Evolutionary conservation across 2,888 invertebrate species (phyloP), one percentile per base, ranked within the genome.

Genomic region (Anorthoa munda): DNA sequence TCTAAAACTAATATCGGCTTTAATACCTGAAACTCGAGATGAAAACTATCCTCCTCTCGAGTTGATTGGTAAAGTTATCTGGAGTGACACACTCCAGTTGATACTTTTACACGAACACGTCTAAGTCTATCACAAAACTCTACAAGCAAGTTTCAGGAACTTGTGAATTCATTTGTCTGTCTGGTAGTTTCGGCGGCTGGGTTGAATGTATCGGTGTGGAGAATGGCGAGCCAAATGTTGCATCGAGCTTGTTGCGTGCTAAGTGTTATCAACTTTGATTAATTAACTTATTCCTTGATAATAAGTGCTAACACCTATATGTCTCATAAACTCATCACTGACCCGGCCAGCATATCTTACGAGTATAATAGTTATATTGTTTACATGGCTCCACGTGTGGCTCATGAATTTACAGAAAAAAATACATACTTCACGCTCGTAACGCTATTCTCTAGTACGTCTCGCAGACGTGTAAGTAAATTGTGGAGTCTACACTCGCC

Each of bases 151-250:
- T 94, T 94, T 91, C 90, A 86, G 93, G 90, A 92, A 94, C 92
- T 94, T 92, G 92, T 87, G 93, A 94, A 95, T 95, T 94, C 94
- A 94, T 95, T 94, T 91, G 93, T 94, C 94, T 93, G 95, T 93
- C 94, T 94, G 91, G 92, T 83, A 91, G 93, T 92, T 94, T 91
- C 85, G 90, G 88, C 86, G 90, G 89, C 87, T 91, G 31, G 72
- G 67, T 45, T 74, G 56, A 78, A 89, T 86, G 87, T 81, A 93
- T 82, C 12, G 89, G 0, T 18, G 0, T 1, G 0, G 0, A 72
- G 76, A 31, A 81, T 66, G 60, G n/a, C 15, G 9, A 86, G 66
- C 77, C 17, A 18, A 46, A 31, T 60, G 68, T 23, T 56, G n/a
- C 61, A 11, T 15, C 4, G 12, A 48, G 11, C 3, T 58, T 23